These are phyloP conservation scores for Scylla paramamosain DNA, from an alignment of 1,140 invertebrate genomes.

Conservation along the genomic window DNA sequence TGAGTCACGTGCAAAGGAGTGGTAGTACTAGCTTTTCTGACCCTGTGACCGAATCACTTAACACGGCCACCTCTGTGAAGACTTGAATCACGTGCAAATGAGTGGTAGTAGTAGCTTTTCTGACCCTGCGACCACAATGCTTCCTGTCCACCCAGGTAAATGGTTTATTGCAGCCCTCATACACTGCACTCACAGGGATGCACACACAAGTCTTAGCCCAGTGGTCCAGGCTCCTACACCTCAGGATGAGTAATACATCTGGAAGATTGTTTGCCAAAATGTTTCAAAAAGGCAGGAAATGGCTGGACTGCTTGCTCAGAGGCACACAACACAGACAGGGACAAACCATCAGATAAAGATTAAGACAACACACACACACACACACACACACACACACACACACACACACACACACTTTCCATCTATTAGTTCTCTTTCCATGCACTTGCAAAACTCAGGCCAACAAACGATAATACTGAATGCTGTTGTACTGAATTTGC, in stretches of 20 bases:
- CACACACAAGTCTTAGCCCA: neutral
- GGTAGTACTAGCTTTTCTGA: too few species aligned
- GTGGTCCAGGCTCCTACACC: neutral
- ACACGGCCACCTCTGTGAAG: neutral
- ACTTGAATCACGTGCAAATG: neutral
- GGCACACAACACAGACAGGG: conserved; percentile 32
- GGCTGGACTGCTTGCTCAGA: conserved; percentile 48
- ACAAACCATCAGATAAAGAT: neutral
- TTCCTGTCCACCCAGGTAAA: neutral
- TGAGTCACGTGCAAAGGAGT: neutral
- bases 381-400: conserved; percentile 49
- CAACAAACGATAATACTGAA: neutral
- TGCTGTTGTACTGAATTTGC: neutral
- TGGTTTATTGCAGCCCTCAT: neutral
- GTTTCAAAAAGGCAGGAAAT: conserved; percentile 50
- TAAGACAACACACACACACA: conserved; percentile 32
- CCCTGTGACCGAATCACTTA: neutral
- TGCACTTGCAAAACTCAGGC: neutral
- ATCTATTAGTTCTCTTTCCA: neutral
- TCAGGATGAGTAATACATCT: neutral
- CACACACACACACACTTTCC: neutral
- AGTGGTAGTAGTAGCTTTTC: too few species aligned
- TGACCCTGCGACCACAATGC: neutral
- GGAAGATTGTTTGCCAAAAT: neutral
- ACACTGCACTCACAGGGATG: neutral